These are phyloP conservation scores for Seriola quinqueradiata DNA, from an alignment of 2,113 vertebrate genomes.

Conservation along the genomic window DNA sequence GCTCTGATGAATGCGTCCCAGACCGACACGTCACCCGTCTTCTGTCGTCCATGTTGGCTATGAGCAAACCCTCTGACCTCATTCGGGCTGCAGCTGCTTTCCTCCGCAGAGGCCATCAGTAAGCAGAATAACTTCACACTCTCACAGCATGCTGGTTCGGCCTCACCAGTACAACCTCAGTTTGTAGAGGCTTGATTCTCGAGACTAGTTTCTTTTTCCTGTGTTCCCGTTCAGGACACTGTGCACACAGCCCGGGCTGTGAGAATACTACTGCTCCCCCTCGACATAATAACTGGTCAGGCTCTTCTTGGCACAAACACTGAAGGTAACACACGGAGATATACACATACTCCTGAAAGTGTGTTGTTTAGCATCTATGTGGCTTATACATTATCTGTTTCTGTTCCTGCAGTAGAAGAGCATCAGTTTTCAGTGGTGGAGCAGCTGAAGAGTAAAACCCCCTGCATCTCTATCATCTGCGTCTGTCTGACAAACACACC, in stretches of 20 bases:
- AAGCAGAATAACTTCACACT: slow-evolving; percentile 36
- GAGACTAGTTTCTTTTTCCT: neutral
- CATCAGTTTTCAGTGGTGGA: slow-evolving; percentile 27
- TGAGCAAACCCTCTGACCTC: slow-evolving; percentile 55
- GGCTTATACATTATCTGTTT: neutral
- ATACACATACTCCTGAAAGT: neutral
- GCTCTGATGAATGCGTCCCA: neutral
- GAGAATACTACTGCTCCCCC: slow-evolving; percentile 69
- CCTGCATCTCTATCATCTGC: slow-evolving; percentile 66
- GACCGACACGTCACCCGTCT: slow-evolving; percentile 47
- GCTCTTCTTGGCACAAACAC: slow-evolving; percentile 28
- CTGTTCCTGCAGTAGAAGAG: slow-evolving; percentile 20
- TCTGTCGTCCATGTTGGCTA: slow-evolving; percentile 66
- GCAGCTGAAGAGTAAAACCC: slow-evolving; percentile 66
- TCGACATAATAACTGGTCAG: slow-evolving; percentile 63
- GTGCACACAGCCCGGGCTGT: slow-evolving; percentile 53
- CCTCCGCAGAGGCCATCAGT: slow-evolving; percentile 54
- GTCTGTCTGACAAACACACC: slow-evolving; percentile 59
- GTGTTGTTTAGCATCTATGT: neutral
- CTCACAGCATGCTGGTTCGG: neutral
- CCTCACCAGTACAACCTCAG: neutral
- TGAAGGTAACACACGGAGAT: slow-evolving; percentile 42
- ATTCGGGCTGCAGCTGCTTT: slow-evolving; percentile 68
- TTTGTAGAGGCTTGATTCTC: neutral
- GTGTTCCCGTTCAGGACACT: slow-evolving; percentile 47